Evolutionary conservation across 2,113 vertebrate species (phyloP).

Genomic region (Numida meleagris): DNA sequence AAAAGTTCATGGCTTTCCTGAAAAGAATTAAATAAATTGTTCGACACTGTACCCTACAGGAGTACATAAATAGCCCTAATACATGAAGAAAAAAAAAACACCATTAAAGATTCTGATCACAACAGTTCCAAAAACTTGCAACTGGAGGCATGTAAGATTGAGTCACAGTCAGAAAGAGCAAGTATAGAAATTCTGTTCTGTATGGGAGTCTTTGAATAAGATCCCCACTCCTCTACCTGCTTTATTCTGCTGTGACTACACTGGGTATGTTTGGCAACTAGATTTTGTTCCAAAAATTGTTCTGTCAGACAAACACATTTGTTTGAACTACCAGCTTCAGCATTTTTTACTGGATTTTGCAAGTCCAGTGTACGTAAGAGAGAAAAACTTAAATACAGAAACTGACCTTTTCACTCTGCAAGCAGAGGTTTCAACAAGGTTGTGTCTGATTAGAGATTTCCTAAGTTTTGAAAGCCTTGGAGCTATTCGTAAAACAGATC

Average conservation of each 20-base stretch:
- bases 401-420: constrained; percentile 62
- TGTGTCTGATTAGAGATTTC: constrained; percentile 15
- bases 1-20: background rate
- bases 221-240: background rate
- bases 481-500: constrained; percentile 23
- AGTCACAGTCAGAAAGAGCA: background rate
- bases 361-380: constrained; percentile 42
- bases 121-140: background rate
- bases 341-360: background rate
- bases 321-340: constrained; percentile 21
- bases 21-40: background rate
- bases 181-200: background rate
- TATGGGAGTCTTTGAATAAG: background rate
- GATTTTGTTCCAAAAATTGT: constrained; percentile 7
- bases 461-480: constrained; percentile 27
- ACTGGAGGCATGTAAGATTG: accelerated
- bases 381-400: constrained; percentile 15
- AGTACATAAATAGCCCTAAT: background rate
- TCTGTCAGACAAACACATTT: background rate
- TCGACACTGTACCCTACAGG: background rate
- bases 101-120: background rate
- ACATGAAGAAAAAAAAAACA: background rate
- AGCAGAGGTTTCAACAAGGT: constrained; percentile 52
- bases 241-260: background rate
- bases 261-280: background rate